Base-by-base conservation (phyloP, 2,797 vertebrate species). In the Kryptolebias ocellatus region DNA sequence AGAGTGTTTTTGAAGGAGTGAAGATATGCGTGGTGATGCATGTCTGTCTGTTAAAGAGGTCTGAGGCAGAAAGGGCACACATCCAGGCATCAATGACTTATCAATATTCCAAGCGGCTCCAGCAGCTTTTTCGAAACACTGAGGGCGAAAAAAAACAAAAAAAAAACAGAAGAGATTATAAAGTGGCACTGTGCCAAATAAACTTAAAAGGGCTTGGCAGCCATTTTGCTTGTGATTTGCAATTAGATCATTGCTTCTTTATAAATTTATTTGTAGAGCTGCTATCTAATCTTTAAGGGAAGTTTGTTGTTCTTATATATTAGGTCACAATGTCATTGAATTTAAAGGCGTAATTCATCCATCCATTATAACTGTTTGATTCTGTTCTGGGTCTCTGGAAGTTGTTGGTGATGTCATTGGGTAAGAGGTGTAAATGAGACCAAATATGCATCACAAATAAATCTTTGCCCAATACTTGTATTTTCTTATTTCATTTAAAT, bases 21-120 rank as follows among this genome's bases (percentile, higher is more conserved):
- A 28, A 76, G 71, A 78, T 76, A 68, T 66, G 73, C 67, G 76
- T 61, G 70, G 73, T 70, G 72, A 76, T 74, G 74, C 67, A 74
- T 74, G 74, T 64, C 64, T 56, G 56, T 72, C 60, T 62, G 74
- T 64, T 68, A 74, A 72, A 83, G 46, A 78, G 59, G 68, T 66
- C 70, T 67, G 11, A 20, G 59, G 56, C 63, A 37, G 53, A 63
- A 70, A 51, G 20, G 64, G 67, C 79, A 57, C 34, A 14, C 37
- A 29, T 64, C 68, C 69, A 76, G 52, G 42, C 71, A 63, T 44
- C 42, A 4, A 24, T 18, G 37, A 66, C 73, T 69, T 74, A 83
- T 87, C 72, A 83, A 75, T 76, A 84, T 87, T 83, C 82, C 61
- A 61, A 78, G 57, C 27, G 50, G 49, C 65, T 60, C 39, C 62